A percentile compares a stretch with the other conserved stretches of the same genome.
Evolutionary conservation across 2,888 invertebrate species (phyloP).

Genomic region (Nemurella pictetii): DNA sequence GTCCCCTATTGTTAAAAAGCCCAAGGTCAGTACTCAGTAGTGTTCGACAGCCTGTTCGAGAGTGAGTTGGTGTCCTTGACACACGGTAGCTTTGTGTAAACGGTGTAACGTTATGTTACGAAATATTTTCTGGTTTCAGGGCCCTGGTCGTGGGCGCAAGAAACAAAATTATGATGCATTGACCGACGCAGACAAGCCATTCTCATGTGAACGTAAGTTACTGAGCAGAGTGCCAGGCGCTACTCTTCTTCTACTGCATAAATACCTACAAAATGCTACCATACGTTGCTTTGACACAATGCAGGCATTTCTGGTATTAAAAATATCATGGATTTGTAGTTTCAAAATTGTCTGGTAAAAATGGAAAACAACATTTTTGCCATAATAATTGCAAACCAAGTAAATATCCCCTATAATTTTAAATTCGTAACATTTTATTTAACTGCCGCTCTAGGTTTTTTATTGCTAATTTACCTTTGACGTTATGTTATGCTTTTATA

Average conservation of each 20-base stretch:
- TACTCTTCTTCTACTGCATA: not conserved
- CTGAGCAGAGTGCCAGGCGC: not conserved
- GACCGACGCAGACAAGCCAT: constrained; percentile 84
- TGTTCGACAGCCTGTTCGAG: not conserved
- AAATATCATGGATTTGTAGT: no score
- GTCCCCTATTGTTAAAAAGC: constrained; percentile 52
- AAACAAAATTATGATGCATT: constrained; percentile 65
- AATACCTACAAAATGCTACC: not conserved
- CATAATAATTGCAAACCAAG: no score
- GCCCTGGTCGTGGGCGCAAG: constrained; percentile 56
- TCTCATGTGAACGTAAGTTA: constrained; percentile 89
- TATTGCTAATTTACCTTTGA: no score
- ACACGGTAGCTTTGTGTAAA: no score
- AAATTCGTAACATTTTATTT: no score
- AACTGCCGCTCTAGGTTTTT: no score
- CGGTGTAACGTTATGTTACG: not conserved
- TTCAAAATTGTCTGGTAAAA: no score
- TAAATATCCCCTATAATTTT: no score
- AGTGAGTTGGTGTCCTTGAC: no score
- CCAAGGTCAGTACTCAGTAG: constrained; percentile 48
- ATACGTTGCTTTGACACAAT: not conserved
- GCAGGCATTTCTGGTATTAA: no score
- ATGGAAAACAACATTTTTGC: no score
- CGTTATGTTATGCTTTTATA: no score
- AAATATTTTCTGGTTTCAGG: constrained; percentile 49